Evolutionary conservation across 1,140 invertebrate genomes (phyloP), one percentile per base, ranked within the genome.

Genomic region (Heliconius hermathena): DNA sequence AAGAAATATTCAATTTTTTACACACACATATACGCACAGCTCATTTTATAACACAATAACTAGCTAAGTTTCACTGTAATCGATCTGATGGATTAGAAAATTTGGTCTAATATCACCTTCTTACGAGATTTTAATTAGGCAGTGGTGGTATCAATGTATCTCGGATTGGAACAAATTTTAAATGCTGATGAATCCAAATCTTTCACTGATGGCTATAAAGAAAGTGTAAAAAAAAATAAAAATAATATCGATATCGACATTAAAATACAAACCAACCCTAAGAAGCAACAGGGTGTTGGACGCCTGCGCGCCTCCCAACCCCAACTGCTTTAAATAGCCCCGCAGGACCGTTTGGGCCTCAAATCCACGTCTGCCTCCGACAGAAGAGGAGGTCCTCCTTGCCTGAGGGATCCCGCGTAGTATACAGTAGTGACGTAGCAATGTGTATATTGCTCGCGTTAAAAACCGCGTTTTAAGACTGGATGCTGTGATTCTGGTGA

Each of bases 201-300:
- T 29, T 16, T 66, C 11, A 16, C 13, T 0, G 3, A 66, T 66
- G 13, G 26, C 26, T 13, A 29, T 16, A 29, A 66, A 1, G 8
- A 66, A 66, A 66, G 60, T 29, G 54, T 66, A 72, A 72, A 72
- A 71, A 71, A 72, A 36, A 20, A n/a, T n/a, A 6, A 29, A 26
- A 13, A 71, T n/a, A 41, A 73, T 11, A 41, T 29, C 41, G 38
- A 52, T 79, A 80, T 89, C 86, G 83, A 86, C 26, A 8, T 66
- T 16, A 20, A 72, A 72, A 72, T 72, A 72, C 16, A 13, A 38
- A 72, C 54, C 88, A 73, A 82, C 84, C 77, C 88, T 89, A 88
- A 81, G 91, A 93, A 93, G 92, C 92, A 94, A 94, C 92, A 94
- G 92, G 92, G 92, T 94, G 89, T 88, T 88, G 88, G 87, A 94